Evolutionary conservation across 2,797 vertebrate species (phyloP).

Genomic region (Gallinago nigripennis): DNA sequence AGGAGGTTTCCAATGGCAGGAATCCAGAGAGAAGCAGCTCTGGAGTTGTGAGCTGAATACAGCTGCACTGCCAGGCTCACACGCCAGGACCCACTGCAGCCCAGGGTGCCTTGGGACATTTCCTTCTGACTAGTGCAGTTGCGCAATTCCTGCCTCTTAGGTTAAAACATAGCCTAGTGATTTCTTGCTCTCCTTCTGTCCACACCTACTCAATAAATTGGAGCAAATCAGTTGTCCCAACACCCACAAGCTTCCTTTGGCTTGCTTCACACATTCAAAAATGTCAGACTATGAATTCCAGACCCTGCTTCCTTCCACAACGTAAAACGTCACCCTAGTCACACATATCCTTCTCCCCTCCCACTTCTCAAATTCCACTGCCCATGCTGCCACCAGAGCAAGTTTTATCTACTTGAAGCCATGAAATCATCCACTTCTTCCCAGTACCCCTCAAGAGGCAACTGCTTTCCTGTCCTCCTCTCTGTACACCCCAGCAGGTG

Average conservation of each 20-base stretch:
- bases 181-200: not conserved
- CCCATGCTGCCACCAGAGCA: not conserved
- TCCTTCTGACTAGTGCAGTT: not conserved
- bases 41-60: not conserved
- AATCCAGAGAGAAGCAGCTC: not conserved
- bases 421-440: not conserved
- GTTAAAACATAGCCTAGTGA: not conserved
- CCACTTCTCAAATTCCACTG: slow-evolving; percentile 28
- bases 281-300: not conserved
- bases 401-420: not conserved
- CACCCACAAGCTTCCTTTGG: slow-evolving; percentile 24
- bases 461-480: not conserved
- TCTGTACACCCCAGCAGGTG: not conserved
- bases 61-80: not conserved
- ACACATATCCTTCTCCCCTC: not conserved
- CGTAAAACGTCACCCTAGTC: not conserved
- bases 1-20: not conserved
- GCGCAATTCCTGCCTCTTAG: not conserved
- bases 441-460: not conserved
- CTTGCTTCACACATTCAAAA: not conserved
- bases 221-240: not conserved
- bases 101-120: too few relatives aligned
- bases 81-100: not conserved
- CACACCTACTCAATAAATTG: not conserved
- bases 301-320: not conserved